Evolutionary conservation across 2,888 invertebrate genomes (phyloP), one percentile per base, ranked within the genome.

Genomic region (Synanthedon myopaeformis): DNA sequence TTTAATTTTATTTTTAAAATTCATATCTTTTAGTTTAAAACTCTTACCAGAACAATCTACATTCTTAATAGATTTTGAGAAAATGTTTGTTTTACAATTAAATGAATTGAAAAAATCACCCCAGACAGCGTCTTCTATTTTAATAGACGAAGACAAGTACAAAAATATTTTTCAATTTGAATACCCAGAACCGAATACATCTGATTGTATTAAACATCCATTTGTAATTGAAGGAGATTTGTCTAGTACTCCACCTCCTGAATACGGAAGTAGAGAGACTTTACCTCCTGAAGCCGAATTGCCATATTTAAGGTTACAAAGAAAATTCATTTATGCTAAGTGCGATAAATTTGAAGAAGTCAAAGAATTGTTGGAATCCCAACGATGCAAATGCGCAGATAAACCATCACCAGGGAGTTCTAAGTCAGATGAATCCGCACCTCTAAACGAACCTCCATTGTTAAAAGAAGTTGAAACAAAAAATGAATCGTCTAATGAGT

Each of bases 51-150:
- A 87, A 63, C 87, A 87, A 66, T 63, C 78, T 13, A 71, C 75
- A 2, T 87, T 87, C 65, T 67, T 87, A 52, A 63, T 87, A 45
- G 77, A 87, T 59, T 71, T 87, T 52, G 78, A 87, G 66, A 82
- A 79, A 64, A 69, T 87, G 74, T 73, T 86, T 19, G 68, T 84
- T 35, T 66, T 87, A 53, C 87, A 87, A 61, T 59, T 87, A 51
- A 81, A 81, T 60, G 85, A 87, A 70, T 74, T 87, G 17, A 69
- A 75, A 61, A 81, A 75, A 61, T 56, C 61, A n/a, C 79, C 79
- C 4, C 53, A 61, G 49, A 59, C 60, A 3, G 56, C 54, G 28
- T 52, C 69, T 23, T 64, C 74, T 42, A 73, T 84, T 57, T 64
- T 87, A 55, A 49, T 79, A 48, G 69, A 79, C 14, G 64, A 69